Conservation (phyloP, 2,888 invertebrate genomes). For the Phortica magna region DNA sequence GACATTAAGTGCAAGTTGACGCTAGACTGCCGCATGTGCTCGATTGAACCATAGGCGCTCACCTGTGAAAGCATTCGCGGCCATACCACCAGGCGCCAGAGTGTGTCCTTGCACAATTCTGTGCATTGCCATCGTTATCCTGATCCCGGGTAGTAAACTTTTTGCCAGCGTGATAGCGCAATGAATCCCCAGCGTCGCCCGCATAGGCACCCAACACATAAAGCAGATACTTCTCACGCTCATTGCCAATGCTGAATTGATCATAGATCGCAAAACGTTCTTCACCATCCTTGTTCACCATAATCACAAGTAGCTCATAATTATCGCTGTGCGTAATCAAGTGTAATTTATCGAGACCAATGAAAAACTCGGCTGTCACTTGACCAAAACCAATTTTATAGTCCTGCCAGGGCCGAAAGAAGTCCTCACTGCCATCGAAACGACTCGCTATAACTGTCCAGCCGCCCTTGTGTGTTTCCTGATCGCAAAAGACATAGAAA, state of each 20-base stretch:
- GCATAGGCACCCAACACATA: conserved; percentile 52
- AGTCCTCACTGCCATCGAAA: conserved; percentile 55
- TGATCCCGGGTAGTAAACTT: conserved; percentile 64
- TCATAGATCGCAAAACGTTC: conserved; percentile 56
- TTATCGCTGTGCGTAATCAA: conserved; percentile 48
- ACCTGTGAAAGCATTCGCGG: conserved; percentile 56
- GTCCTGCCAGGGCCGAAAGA: conserved; percentile 50
- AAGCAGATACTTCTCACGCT: conserved; percentile 54
- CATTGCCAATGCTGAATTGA: conserved; percentile 55
- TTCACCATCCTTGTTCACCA: conserved; percentile 45
- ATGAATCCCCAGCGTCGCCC: conserved; percentile 58
- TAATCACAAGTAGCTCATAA: conserved; percentile 50
- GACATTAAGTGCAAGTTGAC: too few relatives aligned
- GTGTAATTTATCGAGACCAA: conserved; percentile 59
- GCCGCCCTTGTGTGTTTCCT: conserved; percentile 51
- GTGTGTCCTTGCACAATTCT: conserved; percentile 59
- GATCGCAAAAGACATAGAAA: conserved; percentile 59
- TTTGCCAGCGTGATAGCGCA: conserved; percentile 57
- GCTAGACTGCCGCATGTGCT: not conserved
- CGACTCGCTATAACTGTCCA: conserved; percentile 61
- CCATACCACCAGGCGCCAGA: conserved; percentile 65
- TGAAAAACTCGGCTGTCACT: conserved; percentile 57
- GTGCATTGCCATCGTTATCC: conserved; percentile 62
- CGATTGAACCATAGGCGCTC: not conserved
- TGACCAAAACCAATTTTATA: conserved; percentile 60